These are phyloP conservation scores for Urocynchramus pylzowi DNA, from an alignment of 2,113 vertebrate genomes.

Conservation along the genomic window DNA sequence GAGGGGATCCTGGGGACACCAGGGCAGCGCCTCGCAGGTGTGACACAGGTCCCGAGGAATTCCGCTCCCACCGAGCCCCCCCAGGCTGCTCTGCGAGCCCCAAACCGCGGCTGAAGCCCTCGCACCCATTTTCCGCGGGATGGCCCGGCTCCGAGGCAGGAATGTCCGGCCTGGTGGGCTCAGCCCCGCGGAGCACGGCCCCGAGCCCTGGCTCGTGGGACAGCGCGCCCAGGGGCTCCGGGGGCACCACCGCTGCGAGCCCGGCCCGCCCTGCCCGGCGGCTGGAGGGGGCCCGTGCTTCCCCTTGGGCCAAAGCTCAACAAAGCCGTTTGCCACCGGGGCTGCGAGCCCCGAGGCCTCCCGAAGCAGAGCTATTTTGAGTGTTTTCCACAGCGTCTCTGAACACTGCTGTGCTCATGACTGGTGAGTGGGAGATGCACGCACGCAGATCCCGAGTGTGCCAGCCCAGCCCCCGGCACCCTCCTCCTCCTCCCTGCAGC, in stretches of 20 bases:
- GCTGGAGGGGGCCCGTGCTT: background rate
- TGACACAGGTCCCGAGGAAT: background rate
- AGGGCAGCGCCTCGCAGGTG: background rate
- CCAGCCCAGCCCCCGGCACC: background rate
- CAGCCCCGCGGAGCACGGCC: background rate
- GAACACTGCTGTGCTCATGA: background rate
- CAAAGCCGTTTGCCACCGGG: background rate
- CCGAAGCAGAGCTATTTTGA: background rate
- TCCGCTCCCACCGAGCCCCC: background rate
- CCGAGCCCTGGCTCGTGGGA: accelerated
- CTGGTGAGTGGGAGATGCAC: background rate
- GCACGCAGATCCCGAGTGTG: background rate
- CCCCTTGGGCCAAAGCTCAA: accelerated
- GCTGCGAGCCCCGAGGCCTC: background rate
- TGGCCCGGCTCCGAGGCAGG: background rate
- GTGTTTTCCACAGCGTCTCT: background rate
- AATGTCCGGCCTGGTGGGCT: accelerated
- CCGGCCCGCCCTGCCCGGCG: accelerated
- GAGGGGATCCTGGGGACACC: background rate
- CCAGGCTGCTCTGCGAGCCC: background rate
- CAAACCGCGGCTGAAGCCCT: accelerated
- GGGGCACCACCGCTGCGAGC: too few relatives aligned
- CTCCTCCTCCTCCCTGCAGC: background rate
- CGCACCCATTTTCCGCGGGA: accelerated
- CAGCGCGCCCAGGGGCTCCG: accelerated